Conservation (phyloP, 2,113 vertebrate species). For the Ochotona princeps region DNA sequence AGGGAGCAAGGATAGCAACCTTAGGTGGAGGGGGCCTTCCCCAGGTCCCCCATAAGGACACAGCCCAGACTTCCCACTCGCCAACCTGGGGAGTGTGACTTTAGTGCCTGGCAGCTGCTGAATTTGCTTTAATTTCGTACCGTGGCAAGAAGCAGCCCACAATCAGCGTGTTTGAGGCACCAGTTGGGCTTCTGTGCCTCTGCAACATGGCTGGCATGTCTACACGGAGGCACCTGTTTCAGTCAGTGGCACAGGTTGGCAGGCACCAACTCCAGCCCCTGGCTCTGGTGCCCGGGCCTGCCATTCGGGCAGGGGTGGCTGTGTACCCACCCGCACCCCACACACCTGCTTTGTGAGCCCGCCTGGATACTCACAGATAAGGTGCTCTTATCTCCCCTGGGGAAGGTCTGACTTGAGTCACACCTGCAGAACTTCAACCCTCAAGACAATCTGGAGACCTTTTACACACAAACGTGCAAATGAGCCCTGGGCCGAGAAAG, state of each 20-base stretch:
- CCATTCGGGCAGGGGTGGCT: accelerated
- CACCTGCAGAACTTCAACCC: not conserved
- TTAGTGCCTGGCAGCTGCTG: not conserved
- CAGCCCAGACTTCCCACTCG: accelerated
- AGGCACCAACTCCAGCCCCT: no score
- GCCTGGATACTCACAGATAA: not conserved
- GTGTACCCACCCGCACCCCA: not conserved
- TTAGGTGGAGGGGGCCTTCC: no score
- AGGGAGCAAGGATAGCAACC: not conserved
- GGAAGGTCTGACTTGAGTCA: not conserved
- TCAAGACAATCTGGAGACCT: not conserved
- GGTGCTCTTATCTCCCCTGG: not conserved
- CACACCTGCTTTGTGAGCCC: no score
- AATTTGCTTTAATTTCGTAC: not conserved
- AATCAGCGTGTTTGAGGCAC: no score
- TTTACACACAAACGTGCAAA: not conserved
- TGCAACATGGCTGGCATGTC: not conserved
- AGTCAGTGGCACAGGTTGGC: not conserved
- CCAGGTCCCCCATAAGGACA: not conserved
- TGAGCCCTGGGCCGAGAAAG: not conserved
- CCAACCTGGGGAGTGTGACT: not conserved
- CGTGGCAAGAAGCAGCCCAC: accelerated
- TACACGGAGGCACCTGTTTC: no score
- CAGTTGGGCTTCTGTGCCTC: no score
- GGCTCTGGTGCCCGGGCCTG: not conserved